A percentile compares a stretch with the other conserved stretches of the same genome.
These are phyloP conservation scores for Catocala nupta DNA, from an alignment of 2,888 invertebrate species.

Conservation along the genomic window DNA sequence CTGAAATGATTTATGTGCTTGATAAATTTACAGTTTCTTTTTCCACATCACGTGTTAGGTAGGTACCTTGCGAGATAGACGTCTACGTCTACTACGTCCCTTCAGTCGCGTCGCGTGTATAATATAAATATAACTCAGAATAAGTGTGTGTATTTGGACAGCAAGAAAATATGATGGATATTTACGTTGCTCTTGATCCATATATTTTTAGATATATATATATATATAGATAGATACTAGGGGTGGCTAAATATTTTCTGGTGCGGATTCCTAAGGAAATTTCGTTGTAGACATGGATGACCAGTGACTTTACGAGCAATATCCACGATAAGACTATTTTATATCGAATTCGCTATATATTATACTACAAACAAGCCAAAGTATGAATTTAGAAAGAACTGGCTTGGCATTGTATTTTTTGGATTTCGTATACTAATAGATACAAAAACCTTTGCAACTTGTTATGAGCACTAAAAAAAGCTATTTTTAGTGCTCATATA, in stretches of 20 bases:
- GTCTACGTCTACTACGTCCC: conserved; percentile 27
- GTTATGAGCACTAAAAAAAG: too few relatives aligned
- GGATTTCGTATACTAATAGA: too few relatives aligned
- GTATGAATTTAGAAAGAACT: too few relatives aligned
- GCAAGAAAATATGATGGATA: conserved; percentile 27
- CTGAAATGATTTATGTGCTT: conserved; percentile 59
- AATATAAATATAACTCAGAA: conserved; percentile 38
- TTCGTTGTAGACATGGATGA: not conserved
- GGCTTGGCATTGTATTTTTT: too few relatives aligned
- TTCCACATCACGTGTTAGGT: conserved; percentile 55
- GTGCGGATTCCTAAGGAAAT: not conserved
- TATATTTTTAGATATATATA: conserved; percentile 11
- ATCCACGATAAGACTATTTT: too few relatives aligned
- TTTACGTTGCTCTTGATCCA: conserved; percentile 13
- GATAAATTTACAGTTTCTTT: conserved; percentile 46
- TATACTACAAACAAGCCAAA: too few relatives aligned
- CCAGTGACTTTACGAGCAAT: not conserved
- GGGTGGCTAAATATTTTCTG: conserved; percentile 13
- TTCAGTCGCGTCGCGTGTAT: conserved; percentile 51
- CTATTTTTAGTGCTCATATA: too few relatives aligned
- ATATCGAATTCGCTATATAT: too few relatives aligned
- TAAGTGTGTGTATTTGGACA: conserved; percentile 31
- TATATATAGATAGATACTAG: not conserved
- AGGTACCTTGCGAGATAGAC: conserved; percentile 45
- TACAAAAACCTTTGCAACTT: too few relatives aligned